These are phyloP conservation scores for Parazoanthus atlanticus DNA, from an alignment of 92 coral and sea anemone species.

Conservation along the genomic window DNA sequence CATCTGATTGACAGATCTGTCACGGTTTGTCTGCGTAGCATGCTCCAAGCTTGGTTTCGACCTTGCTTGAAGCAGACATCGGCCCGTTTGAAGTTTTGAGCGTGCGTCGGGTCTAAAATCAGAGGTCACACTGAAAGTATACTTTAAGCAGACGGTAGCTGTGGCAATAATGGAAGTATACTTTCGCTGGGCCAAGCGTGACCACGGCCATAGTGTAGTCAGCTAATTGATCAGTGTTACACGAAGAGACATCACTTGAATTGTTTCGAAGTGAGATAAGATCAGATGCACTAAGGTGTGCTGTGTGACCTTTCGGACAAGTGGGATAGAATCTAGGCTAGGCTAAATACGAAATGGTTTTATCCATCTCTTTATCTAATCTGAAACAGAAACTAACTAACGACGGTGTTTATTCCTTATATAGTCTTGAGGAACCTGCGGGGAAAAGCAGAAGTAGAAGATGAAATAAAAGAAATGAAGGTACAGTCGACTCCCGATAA, in stretches of 20 bases:
- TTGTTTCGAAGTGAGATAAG: neutral
- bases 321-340: neutral
- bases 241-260: neutral
- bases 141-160: no score
- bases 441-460: conserved; percentile 11
- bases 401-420: neutral
- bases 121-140: no score
- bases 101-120: no score
- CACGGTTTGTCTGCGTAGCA: no score
- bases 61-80: no score
- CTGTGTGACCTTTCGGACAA: neutral
- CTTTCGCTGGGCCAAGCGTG: no score
- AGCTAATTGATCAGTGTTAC: neutral
- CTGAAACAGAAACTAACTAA: neutral
- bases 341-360: neutral
- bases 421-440: conserved; percentile 27
- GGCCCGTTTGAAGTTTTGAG: no score
- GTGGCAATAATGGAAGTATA: no score
- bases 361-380: neutral
- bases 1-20: no score
- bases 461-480: conserved; percentile 34
- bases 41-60: no score
- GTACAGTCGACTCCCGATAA: neutral
- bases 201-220: no score
- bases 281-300: neutral